Evolutionary conservation across 2,797 vertebrate species (phyloP), one percentile per base, ranked within the genome.

Genomic region (Ambastaia sidthimunki): DNA sequence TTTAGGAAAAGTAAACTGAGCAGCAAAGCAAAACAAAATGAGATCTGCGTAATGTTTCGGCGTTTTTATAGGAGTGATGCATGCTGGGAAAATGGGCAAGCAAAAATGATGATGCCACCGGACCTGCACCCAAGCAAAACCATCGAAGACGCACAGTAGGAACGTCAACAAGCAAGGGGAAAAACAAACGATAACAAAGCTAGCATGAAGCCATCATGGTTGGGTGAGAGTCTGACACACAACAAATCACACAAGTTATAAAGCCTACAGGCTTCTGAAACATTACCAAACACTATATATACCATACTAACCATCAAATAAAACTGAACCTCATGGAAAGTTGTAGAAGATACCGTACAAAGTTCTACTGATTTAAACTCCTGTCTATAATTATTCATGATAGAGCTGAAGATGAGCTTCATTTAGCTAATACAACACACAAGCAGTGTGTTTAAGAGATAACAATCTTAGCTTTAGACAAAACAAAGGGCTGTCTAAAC

Each of bases 1-100:
- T 16, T 0, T 48, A 89, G 88, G 82, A 74, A 59, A 67, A 78
- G 74, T 62, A 81, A 66, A 6, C 48, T 82, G 77, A 62, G 85
- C 81, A 91, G 65, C 90, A 25, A 89, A 79, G 71, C 87, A 85
- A 86, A 65, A 48, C 76, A 74, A 28, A 59, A 71, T 50, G n/a
- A 52, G 13, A 55, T 71, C 55, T 71, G 11, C 28, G 47, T 16
- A n/a, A 31, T 79, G 34, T 19, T 54, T 18, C 31, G 7, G 34
- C 16, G 7, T 55, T 31, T 63, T 47, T 0, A 31, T 13, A 73
- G 34, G 13, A 80, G 62, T 66, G 62, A 80, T 73, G 52, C 78
- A 72, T 80, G 70, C 70, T 80, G 54, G 65, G 21, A 70, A 55
- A 74, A 54, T 57, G 47, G 44, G 44, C 44, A 76, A 70, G 67